Evolutionary conservation across 2,888 invertebrate genomes (phyloP).

Genomic region (Erebia palarica): DNA sequence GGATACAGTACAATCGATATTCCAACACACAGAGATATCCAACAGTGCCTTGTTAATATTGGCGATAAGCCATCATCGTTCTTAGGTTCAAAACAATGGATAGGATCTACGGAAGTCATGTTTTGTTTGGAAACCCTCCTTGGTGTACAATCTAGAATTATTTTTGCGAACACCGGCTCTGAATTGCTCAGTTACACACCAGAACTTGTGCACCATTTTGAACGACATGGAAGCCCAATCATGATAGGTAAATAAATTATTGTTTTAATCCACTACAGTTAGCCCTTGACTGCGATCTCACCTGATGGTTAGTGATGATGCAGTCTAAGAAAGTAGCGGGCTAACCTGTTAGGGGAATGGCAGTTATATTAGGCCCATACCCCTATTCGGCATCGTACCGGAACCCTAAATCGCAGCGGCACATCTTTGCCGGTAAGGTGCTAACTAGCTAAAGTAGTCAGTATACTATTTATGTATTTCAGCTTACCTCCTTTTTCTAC

Average conservation of each 20-base stretch:
- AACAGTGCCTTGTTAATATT: constrained; percentile 95
- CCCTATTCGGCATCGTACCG: too few relatives aligned
- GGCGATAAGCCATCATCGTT: constrained; percentile 95
- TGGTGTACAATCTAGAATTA: constrained; percentile 89
- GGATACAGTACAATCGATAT: constrained; percentile 90
- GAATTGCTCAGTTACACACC: constrained; percentile 91
- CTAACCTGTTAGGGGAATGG: too few relatives aligned
- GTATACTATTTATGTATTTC: too few relatives aligned
- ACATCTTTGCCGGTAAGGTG: too few relatives aligned
- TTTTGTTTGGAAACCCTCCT: constrained; percentile 93
- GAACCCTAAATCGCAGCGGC: too few relatives aligned
- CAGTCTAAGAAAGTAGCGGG: too few relatives aligned
- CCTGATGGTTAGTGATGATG: too few relatives aligned
- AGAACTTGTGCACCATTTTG: constrained; percentile 94
- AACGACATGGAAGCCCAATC: constrained; percentile 95
- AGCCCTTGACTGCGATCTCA: too few relatives aligned
- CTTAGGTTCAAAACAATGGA: constrained; percentile 97
- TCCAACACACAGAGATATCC: constrained; percentile 93
- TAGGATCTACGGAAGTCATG: constrained; percentile 98
- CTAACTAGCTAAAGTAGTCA: too few relatives aligned
- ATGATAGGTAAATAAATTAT: constrained; percentile 96
- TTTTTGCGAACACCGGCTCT: constrained; percentile 92
- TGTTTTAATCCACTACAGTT: too few relatives aligned
- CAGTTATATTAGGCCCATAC: too few relatives aligned
- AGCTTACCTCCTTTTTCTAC: too few relatives aligned